Percentiles rank a stretch among this genome's conserved stretches.
phyloP scores from a whole-genome alignment of 2,113 vertebrate species.

The Galeopterus variegatus region DNA sequence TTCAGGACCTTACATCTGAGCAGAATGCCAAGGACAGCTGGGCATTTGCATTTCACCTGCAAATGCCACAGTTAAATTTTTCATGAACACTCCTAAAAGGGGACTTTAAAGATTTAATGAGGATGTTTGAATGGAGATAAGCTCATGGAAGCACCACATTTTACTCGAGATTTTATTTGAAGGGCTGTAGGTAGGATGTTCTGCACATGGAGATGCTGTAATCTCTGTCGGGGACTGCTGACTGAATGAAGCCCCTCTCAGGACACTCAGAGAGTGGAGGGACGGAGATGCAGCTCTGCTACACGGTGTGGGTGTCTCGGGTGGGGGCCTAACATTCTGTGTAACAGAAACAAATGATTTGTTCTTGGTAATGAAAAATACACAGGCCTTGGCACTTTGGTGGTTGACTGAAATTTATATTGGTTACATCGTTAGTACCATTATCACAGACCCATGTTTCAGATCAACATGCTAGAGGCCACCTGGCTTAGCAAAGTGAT shows the following conservation, averaged over 20 bases:
- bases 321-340: accelerated
- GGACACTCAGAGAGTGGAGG: not conserved
- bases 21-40: not conserved
- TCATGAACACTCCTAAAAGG: not conserved
- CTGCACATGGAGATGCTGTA: accelerated
- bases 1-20: not conserved
- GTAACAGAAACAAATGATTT: accelerated
- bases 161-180: too few relatives aligned
- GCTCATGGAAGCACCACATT: not conserved
- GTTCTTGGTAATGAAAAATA: too few relatives aligned
- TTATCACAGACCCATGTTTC: not conserved
- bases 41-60: not conserved
- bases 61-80: not conserved
- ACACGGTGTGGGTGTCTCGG: accelerated
- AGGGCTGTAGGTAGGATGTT: too few relatives aligned
- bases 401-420: not conserved
- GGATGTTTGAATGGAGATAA: not conserved
- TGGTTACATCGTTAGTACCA: accelerated
- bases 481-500: accelerated
- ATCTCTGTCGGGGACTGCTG: not conserved
- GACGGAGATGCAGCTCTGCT: accelerated
- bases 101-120: not conserved
- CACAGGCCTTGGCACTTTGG: accelerated
- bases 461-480: not conserved
- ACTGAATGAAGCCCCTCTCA: accelerated